Percentiles rank a stretch among this genome's conserved stretches.
Conservation (phyloP, 1,140 invertebrate genomes). For the Drosophila persimilis region DNA sequence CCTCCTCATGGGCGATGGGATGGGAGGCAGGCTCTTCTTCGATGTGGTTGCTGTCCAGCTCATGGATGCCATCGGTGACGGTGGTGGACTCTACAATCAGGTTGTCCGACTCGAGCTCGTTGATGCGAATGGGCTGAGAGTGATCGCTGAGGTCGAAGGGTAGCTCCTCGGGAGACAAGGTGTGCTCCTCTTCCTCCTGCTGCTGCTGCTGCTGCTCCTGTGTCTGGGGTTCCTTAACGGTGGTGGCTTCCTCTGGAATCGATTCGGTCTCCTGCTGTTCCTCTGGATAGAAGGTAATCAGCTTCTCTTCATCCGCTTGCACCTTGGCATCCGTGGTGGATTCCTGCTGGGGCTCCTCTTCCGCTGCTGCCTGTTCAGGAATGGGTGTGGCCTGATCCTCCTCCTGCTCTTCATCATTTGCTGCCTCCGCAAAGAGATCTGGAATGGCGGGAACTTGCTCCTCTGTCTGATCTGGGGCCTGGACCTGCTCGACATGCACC, state of each 20-base stretch:
- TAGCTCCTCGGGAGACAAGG: conserved; percentile 65
- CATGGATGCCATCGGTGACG: conserved; percentile 47
- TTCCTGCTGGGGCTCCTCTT: conserved; percentile 3
- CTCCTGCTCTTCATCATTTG: conserved; percentile 21
- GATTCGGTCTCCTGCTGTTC: conserved; percentile 26
- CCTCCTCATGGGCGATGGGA: conserved; percentile 51
- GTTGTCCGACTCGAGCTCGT: conserved; percentile 71
- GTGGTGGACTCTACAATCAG: conserved; percentile 73
- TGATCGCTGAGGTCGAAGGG: conserved; percentile 66
- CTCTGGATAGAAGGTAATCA: conserved; percentile 26
- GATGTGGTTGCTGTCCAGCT: conserved; percentile 59
- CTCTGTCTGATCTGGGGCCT: background rate
- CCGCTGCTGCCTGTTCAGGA: conserved; percentile 4
- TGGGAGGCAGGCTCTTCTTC: conserved; percentile 32
- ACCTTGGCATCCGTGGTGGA: too few species aligned
- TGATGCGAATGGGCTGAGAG: conserved; percentile 34
- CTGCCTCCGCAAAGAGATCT: conserved; percentile 41
- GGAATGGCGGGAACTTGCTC: conserved; percentile 21
- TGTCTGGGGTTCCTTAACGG: conserved; percentile 21
- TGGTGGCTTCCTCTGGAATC: conserved; percentile 21
- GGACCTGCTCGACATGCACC: conserved; percentile 15
- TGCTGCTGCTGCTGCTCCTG: conserved; percentile 3
- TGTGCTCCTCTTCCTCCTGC: conserved; percentile 40
- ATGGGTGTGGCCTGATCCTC: conserved; percentile 18
- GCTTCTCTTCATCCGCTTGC: conserved; percentile 26